Evolutionary conservation across 1,140 invertebrate genomes (phyloP).

Genomic region (Oppia nitens): DNA sequence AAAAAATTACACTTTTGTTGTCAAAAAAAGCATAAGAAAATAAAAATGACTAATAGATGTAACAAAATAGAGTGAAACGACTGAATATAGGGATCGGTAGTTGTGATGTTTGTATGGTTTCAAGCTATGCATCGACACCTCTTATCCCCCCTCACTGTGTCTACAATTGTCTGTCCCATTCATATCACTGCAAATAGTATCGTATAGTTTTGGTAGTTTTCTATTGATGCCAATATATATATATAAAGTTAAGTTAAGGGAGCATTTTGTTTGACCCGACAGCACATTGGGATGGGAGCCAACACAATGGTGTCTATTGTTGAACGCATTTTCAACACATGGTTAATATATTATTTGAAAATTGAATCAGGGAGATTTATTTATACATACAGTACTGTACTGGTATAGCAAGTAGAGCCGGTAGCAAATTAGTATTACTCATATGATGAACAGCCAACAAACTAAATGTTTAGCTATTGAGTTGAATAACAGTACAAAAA

Average conservation of each 20-base stretch:
- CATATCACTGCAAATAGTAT: not conserved
- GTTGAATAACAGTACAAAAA: not conserved
- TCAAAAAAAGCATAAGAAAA: too few species aligned
- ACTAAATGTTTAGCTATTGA: not conserved
- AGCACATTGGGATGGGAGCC: not conserved
- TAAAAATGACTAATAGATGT: too few species aligned
- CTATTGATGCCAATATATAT: not conserved
- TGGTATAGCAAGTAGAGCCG: not conserved
- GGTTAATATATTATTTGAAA: not conserved
- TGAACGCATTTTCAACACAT: not conserved
- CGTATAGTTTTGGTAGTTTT: too few species aligned
- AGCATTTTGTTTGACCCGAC: not conserved
- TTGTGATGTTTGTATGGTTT: not conserved
- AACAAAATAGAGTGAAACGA: too few species aligned
- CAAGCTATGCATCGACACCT: not conserved
- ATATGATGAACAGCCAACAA: too few species aligned
- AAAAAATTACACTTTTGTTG: too few species aligned
- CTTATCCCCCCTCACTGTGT: not conserved
- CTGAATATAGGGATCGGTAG: not conserved
- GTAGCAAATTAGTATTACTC: not conserved
- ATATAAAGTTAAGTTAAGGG: too few species aligned
- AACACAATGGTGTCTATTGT: not conserved
- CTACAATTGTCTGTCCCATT: not conserved
- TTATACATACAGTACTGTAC: not conserved
- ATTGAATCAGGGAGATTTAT: not conserved